Conservation (phyloP, 1,140 invertebrate species). For the Halesus radiatus region DNA sequence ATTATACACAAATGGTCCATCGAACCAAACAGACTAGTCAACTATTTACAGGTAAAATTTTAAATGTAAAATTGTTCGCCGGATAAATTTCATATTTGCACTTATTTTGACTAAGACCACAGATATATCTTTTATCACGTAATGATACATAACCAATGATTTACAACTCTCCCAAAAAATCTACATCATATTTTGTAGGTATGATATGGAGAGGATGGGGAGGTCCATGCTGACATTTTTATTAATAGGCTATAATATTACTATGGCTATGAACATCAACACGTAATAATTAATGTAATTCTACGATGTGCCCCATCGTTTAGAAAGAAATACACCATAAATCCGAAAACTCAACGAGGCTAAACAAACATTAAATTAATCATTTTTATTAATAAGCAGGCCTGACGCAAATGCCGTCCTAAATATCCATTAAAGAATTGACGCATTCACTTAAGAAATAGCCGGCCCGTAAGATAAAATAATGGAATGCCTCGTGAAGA, state of each 20-base stretch:
- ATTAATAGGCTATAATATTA: not conserved
- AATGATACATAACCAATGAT: too few species aligned
- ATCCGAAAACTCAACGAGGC: conserved; percentile 4
- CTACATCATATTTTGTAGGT: too few species aligned
- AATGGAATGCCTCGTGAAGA: conserved; percentile 11
- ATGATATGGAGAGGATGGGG: too few species aligned
- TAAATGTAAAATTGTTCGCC: too few species aligned
- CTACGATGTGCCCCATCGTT: not conserved
- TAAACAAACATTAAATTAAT: conserved; percentile 25
- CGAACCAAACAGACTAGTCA: too few species aligned
- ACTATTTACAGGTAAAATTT: too few species aligned
- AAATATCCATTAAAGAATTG: conserved; percentile 10
- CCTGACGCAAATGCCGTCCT: conserved; percentile 22
- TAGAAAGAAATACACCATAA: conserved; percentile 10
- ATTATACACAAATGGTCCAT: too few species aligned
- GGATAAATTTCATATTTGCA: too few species aligned
- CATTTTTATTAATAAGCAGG: conserved; percentile 6
- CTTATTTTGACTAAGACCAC: too few species aligned
- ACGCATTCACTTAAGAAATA: conserved; percentile 1
- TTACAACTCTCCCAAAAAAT: too few species aligned
- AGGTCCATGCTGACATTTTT: not conserved
- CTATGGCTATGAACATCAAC: conserved; percentile 20
- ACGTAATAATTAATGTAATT: conserved; percentile 18
- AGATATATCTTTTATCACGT: too few species aligned
- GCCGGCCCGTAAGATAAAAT: conserved; percentile 9